Percentiles rank a stretch among this genome's conserved stretches.
These are phyloP conservation scores for Drosophila rufa DNA, from an alignment of 1,140 invertebrate genomes.

Conservation along the genomic window DNA sequence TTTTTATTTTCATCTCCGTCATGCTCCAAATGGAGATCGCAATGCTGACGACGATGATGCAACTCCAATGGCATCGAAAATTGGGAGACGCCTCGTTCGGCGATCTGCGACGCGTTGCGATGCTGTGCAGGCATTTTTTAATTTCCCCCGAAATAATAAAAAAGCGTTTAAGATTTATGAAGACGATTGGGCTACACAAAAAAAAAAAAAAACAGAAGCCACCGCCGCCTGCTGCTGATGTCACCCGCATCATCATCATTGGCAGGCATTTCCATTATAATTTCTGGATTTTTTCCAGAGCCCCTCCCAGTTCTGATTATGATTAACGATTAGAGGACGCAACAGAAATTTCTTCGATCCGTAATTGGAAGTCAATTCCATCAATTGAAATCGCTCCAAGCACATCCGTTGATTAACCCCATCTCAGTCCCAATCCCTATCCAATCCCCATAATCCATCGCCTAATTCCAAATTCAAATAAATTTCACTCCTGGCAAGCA, in stretches of 20 bases:
- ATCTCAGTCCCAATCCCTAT: neutral
- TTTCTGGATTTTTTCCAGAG: constrained; percentile 11
- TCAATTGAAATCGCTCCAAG: constrained; percentile 23
- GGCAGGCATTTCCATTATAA: constrained; percentile 17
- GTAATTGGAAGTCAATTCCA: constrained; percentile 21
- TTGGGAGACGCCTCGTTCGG: constrained; percentile 28
- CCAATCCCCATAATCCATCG: neutral
- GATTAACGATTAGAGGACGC: constrained; percentile 34
- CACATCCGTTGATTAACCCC: constrained; percentile 19
- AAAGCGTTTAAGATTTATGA: constrained; percentile 52
- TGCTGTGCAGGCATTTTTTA: constrained; percentile 53
- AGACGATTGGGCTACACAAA: constrained; percentile 8
- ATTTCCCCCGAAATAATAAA: constrained; percentile 68
- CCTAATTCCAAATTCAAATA: constrained; percentile 25
- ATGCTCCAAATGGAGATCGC: constrained; percentile 34
- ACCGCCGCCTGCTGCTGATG: constrained; percentile 30
- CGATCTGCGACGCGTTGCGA: constrained; percentile 15
- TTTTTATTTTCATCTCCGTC: constrained; percentile 12
- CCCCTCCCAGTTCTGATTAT: constrained; percentile 20
- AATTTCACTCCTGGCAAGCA: constrained; percentile 11
- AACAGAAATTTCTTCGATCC: constrained; percentile 9
- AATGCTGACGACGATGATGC: constrained; percentile 23
- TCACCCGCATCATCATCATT: constrained; percentile 36
- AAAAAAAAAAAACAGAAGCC: constrained; percentile 17
- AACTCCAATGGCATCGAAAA: constrained; percentile 35